Conservation (phyloP, 2,888 invertebrate genomes). For the Cataglyphis albicans region DNA sequence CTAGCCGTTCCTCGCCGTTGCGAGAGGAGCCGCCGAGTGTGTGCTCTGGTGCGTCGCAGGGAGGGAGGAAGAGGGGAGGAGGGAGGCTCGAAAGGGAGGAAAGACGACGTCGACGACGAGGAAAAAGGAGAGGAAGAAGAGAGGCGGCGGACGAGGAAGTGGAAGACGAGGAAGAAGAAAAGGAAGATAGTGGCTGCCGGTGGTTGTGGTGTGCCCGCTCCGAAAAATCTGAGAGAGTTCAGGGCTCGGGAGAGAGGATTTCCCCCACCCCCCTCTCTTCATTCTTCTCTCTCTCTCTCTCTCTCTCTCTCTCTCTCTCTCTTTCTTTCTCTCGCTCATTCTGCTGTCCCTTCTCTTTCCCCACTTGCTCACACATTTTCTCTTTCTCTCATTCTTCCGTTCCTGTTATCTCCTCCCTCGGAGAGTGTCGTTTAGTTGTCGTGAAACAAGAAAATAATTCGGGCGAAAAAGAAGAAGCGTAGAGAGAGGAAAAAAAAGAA, state of each 20-base stretch:
- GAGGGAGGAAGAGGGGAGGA: constrained; percentile 63
- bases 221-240: constrained; percentile 65
- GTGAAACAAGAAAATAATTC: constrained; percentile 39
- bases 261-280: constrained; percentile 48
- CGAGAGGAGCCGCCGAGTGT: constrained; percentile 64
- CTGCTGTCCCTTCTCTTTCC: constrained; percentile 46
- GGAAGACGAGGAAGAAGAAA: constrained; percentile 74
- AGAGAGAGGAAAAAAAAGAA: constrained; percentile 28
- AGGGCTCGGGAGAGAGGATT: constrained; percentile 62
- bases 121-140: constrained; percentile 69
- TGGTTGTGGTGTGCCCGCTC: constrained; percentile 58
- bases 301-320: constrained; percentile 45
- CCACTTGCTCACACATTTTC: constrained; percentile 35
- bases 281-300: constrained; percentile 55
- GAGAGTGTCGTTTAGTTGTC: constrained; percentile 32
- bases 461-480: constrained; percentile 39
- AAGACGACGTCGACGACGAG: constrained; percentile 70
- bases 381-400: constrained; percentile 37
- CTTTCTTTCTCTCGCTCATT: constrained; percentile 55
- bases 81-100: constrained; percentile 72
- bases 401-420: constrained; percentile 25
- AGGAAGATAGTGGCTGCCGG: constrained; percentile 68
- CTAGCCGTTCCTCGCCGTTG: constrained; percentile 59
- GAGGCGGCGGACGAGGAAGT: constrained; percentile 65
- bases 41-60: constrained; percentile 69